These are phyloP conservation scores for Tachyglossus aculeatus DNA, from an alignment of 2,797 vertebrate genomes.

Conservation along the genomic window DNA sequence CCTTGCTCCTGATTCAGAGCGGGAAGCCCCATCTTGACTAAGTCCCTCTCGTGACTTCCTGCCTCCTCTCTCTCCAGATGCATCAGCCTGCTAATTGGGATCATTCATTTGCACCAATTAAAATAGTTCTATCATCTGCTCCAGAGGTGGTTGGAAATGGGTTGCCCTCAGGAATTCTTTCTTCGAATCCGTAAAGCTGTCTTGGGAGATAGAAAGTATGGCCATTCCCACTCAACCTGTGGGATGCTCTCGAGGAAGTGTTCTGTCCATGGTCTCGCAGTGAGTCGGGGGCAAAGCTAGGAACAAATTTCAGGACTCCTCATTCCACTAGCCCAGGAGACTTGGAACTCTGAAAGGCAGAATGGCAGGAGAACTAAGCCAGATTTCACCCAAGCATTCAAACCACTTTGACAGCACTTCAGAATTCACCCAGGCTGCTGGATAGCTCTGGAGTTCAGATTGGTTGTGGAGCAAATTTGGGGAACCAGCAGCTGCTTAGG, in stretches of 20 bases:
- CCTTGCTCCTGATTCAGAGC: slow-evolving; percentile 26
- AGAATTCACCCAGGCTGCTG: too few relatives aligned
- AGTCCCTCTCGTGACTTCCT: slow-evolving; percentile 6
- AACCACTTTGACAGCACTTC: too few relatives aligned
- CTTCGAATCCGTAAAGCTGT: slow-evolving; percentile 5
- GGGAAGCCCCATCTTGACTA: neutral
- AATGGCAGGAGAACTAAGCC: too few relatives aligned
- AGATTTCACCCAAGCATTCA: too few relatives aligned
- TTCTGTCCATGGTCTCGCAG: neutral
- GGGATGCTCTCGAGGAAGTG: neutral
- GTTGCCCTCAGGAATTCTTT: neutral
- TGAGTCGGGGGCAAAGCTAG: neutral
- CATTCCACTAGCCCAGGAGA: too few relatives aligned
- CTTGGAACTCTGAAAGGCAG: neutral
- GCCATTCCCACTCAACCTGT: neutral
- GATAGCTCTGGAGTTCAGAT: too few relatives aligned
- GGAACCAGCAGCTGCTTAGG: too few relatives aligned
- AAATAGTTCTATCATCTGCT: neutral
- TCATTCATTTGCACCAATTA: too few relatives aligned
- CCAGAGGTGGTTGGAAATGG: slow-evolving; percentile 30
- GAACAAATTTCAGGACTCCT: neutral
- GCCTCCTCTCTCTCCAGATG: neutral
- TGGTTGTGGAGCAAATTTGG: too few relatives aligned
- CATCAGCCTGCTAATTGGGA: neutral
- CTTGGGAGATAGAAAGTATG: neutral